Evolutionary conservation across 1,140 invertebrate genomes (phyloP).

Genomic region (Listronotus bonariensis): DNA sequence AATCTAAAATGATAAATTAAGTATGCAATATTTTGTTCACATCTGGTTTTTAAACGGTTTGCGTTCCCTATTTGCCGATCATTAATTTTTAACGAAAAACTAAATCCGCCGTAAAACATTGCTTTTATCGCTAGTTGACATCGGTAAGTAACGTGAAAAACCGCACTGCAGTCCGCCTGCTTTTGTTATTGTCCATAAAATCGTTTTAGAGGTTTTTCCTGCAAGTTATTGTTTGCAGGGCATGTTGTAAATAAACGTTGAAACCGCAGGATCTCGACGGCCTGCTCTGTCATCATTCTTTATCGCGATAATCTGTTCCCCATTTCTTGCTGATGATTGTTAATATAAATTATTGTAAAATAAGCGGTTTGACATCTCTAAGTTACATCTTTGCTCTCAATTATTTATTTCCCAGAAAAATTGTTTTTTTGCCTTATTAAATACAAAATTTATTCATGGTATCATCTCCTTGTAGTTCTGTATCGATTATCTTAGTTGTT

Average conservation of each 20-base stretch:
- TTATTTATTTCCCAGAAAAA: too few species aligned
- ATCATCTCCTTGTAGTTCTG: too few species aligned
- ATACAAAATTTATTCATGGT: too few species aligned
- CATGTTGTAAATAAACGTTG: not conserved
- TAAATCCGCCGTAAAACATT: conserved; percentile 2
- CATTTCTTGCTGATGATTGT: too few species aligned
- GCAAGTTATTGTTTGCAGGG: not conserved
- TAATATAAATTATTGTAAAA: too few species aligned
- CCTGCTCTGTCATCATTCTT: too few species aligned
- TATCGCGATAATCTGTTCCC: too few species aligned
- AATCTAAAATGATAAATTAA: too few species aligned
- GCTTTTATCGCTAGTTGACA: conserved; percentile 9
- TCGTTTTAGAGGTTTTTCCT: conserved; percentile 5
- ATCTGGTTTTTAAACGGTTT: not conserved
- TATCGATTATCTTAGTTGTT: too few species aligned
- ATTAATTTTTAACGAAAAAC: conserved; percentile 8
- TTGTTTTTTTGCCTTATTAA: too few species aligned
- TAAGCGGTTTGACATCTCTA: too few species aligned
- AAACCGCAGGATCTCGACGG: not conserved
- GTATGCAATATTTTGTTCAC: not conserved
- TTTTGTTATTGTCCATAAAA: conserved; percentile 6
- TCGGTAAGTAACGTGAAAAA: conserved; percentile 6
- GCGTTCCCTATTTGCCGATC: not conserved
- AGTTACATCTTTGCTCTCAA: too few species aligned
- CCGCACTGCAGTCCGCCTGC: conserved; percentile 9